A percentile compares a stretch with the other conserved stretches of the same genome.
These are phyloP conservation scores for Lasioglossum lativentre DNA, from an alignment of 2,888 invertebrate species.

Conservation along the genomic window DNA sequence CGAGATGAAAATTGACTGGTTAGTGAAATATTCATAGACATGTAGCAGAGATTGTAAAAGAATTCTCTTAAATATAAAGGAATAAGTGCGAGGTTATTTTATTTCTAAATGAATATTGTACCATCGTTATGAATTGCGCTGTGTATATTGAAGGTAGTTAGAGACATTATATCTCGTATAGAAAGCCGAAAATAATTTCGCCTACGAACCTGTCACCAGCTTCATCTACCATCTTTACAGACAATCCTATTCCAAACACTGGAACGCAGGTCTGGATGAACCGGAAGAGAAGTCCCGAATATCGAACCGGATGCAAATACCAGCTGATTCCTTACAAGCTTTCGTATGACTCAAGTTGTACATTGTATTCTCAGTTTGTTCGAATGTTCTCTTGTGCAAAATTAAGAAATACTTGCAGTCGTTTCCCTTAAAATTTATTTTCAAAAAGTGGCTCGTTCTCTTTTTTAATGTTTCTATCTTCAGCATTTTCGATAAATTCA, in stretches of 20 bases:
- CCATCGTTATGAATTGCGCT: conserved; percentile 14
- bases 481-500: neutral
- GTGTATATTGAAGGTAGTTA: conserved; percentile 4
- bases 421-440: neutral
- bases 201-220: conserved; percentile 83
- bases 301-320: conserved; percentile 78
- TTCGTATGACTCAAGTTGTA: conserved; percentile 59
- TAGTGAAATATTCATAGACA: conserved; percentile 43
- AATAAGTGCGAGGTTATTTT: conserved; percentile 52
- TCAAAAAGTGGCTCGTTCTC: neutral
- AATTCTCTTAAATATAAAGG: conserved; percentile 27
- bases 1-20: conserved; percentile 28
- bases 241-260: conserved; percentile 64
- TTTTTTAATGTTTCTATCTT: neutral
- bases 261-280: conserved; percentile 69
- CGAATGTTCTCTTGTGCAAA: conserved; percentile 20
- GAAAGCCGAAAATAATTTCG: conserved; percentile 57
- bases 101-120: conserved; percentile 22
- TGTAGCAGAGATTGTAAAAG: conserved; percentile 44
- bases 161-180: conserved; percentile 22
- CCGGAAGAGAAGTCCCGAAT: conserved; percentile 71
- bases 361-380: conserved; percentile 25
- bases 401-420: neutral
- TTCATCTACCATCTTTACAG: conserved; percentile 83
- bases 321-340: conserved; percentile 74